These are phyloP conservation scores for Drosophila nebulosa DNA, from an alignment of 1,140 invertebrate species.

Conservation along the genomic window DNA sequence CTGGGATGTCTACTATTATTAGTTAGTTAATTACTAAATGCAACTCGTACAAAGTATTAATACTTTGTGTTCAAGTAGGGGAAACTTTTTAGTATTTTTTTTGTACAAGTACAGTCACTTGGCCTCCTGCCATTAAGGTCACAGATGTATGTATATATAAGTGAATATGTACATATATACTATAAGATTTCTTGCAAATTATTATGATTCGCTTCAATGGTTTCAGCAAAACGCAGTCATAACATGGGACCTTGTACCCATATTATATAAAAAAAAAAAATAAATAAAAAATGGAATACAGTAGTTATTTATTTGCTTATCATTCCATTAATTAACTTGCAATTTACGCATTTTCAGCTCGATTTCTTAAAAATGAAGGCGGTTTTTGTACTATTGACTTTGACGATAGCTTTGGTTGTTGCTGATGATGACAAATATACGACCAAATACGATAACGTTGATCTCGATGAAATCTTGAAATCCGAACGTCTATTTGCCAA, in stretches of 20 bases:
- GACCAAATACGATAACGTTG: constrained; percentile 87
- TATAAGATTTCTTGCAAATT: neutral
- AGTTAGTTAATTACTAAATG: neutral
- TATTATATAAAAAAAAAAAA: neutral
- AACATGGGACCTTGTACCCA: constrained; percentile 1
- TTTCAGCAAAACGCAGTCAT: constrained; percentile 3
- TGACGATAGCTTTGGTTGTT: constrained; percentile 81
- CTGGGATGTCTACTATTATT: neutral
- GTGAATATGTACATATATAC: neutral
- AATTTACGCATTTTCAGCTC: constrained; percentile 1
- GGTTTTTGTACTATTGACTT: constrained; percentile 30
- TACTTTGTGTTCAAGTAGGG: neutral
- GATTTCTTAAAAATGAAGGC: constrained; percentile 44
- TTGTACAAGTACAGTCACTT: neutral
- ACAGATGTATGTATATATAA: neutral
- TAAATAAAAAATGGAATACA: neutral
- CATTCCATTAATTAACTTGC: neutral
- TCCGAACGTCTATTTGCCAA: constrained; percentile 85
- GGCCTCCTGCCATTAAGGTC: neutral
- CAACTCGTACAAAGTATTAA: neutral
- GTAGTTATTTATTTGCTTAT: neutral
- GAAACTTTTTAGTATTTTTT: neutral
- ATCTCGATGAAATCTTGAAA: constrained; percentile 86
- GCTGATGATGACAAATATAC: constrained; percentile 85
- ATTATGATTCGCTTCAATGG: constrained; percentile 9